Evolutionary conservation across 2,797 vertebrate genomes (phyloP), one percentile per base, ranked within the genome.

Genomic region (Rhodeus uyekii): DNA sequence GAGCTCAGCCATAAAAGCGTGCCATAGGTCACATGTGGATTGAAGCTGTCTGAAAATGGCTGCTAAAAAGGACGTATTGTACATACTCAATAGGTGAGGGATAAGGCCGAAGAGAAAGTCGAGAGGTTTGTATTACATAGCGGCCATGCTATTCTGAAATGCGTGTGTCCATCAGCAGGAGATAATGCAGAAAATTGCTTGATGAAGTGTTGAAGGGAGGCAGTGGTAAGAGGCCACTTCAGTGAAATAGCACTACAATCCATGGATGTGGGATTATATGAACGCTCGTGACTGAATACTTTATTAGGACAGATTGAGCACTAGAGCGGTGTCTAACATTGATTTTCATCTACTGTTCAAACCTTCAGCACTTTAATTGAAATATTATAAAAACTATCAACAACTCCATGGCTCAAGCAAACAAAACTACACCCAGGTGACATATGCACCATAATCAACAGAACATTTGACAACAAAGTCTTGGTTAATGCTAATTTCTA

Each of bases 1-100:
- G 85, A 86, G 65, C 60, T 82, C 29, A 64, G 63, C 84, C 78
- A 83, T 86, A 84, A 87, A 89, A 85, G 74, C 61, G 61, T 80
- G 85, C 27, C 76, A 67, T 8, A n/a, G 85, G 83, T 88, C 83
- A 81, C 75, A 79, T 83, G 63, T 85, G 83, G 71, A 86, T 81
- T 74, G 73, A 42, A 64, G 60, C 55, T 29, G 76, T 88, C 84
- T 83, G 79, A 83, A 81, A 88, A 89, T 46, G 77, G 80, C 84
- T 78, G 83, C 81, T 63, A 76, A 76, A 78, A 77, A 53, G 83
- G 86, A 80, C 24, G 36, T 46, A 58, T 60, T 80, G 80, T 82
- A 85, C 74, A 46, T 36, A 27, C 82, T 82, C 72, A 79, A 80
- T 87, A 87, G 86, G 84, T 86, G 84, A 81, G 80, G 65, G 58